Conservation (phyloP, 1,140 invertebrate genomes). For the Lordiphosa collinella region DNA sequence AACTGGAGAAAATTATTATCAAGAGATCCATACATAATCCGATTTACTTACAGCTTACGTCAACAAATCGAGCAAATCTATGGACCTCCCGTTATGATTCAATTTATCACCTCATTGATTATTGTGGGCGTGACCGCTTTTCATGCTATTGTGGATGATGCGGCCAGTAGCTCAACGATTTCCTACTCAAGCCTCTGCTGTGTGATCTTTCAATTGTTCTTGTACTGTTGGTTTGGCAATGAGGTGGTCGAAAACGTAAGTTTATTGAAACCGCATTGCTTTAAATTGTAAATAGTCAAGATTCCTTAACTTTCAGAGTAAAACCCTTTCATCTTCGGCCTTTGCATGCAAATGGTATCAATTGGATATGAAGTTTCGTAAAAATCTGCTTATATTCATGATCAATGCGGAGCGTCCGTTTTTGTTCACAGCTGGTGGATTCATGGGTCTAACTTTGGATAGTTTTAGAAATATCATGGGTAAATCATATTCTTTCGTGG, state of each 20-base stretch:
- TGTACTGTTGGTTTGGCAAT: slow-evolving; percentile 46
- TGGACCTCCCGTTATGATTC: slow-evolving; percentile 20
- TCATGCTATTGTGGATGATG: slow-evolving; percentile 19
- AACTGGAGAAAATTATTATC: not conserved
- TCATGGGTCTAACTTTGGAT: slow-evolving; percentile 44
- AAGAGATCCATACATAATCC: not conserved
- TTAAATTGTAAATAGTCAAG: too few relatives aligned
- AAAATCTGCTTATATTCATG: slow-evolving; percentile 46
- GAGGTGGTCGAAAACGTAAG: slow-evolving; percentile 17
- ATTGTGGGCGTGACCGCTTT: slow-evolving; percentile 35
- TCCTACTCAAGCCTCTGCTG: slow-evolving; percentile 32
- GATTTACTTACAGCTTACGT: slow-evolving; percentile 12
- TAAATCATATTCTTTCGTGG: slow-evolving; percentile 56
- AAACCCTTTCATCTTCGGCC: slow-evolving; percentile 35
- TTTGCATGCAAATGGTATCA: slow-evolving; percentile 47
- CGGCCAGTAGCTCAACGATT: slow-evolving; percentile 16
- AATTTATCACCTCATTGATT: slow-evolving; percentile 33
- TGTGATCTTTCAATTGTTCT: slow-evolving; percentile 30
- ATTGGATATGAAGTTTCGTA: slow-evolving; percentile 33
- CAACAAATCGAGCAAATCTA: slow-evolving; percentile 31
- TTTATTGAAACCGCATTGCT: too few relatives aligned
- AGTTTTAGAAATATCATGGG: slow-evolving; percentile 54
- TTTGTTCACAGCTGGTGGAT: slow-evolving; percentile 58
- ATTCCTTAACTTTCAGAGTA: slow-evolving; percentile 28
- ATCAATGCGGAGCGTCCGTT: too few relatives aligned